Evolutionary conservation across 2,888 invertebrate species (phyloP), one percentile per base, ranked within the genome.

Genomic region (Hecatera dysodea): DNA sequence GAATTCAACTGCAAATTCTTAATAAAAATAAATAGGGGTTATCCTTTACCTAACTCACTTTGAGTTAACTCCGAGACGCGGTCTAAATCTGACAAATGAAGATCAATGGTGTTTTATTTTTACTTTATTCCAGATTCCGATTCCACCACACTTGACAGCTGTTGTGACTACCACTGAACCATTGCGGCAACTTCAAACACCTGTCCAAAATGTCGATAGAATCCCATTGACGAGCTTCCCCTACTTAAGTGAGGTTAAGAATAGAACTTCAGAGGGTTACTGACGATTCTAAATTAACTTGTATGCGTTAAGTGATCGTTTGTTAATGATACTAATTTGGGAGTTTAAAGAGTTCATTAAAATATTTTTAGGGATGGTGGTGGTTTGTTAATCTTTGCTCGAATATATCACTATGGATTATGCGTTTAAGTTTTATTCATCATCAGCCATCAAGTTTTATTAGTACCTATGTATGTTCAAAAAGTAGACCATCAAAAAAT

Each of bases 261-360:
- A 53, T 57, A 79, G 62, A 81, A 62, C 29, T 62, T 68, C 4
- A 11, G 22, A 42, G 65, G 44, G 50, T 55, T 46, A 68, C 63
- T 24, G 27, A n/a, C 53, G 53, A 36, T 67, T 44, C 44, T 44
- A 78, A 81, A 78, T 81, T 67, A 72, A 67, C 78, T 77, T 46
- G 24, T 56, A 29, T 17, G 42, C 29, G 67, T 55, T 77, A 78
- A 81, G 50, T 78, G 72, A 81, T 72, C 57, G 55, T 55, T 66
- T 24, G 53, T 72, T 67, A 77, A 75, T 63, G 6, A 64, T 55
- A 67, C 29, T 15, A 33, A 65, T 59, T 66, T 56, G 44, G 22
- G 53, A 39, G 36, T 36, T 22, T 17, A 27, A 48, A 65, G 48
- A 59, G 62, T 29, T 73, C 36, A 33, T 76, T 61, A 63, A 39